phyloP scores from a whole-genome alignment of 2,797 vertebrate genomes.

The Muscicapa striata region DNA sequence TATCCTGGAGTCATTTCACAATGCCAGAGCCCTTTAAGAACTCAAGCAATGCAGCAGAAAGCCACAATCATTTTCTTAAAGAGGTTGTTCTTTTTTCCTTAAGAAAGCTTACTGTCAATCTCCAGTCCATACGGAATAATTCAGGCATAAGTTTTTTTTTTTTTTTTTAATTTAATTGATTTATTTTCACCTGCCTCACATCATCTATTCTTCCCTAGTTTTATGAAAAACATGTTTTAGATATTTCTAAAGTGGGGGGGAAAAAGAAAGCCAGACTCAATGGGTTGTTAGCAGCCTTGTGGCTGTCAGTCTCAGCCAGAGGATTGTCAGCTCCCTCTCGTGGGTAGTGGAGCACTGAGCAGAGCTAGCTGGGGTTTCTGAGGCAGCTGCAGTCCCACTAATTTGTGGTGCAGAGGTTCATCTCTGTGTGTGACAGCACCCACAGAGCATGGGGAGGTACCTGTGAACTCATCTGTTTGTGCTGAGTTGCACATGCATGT shows the following conservation, averaged over 20 bases:
- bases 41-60: background rate
- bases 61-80: background rate
- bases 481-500: accelerated
- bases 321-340: conserved; percentile 55
- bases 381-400: background rate
- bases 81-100: accelerated
- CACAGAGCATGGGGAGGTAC: background rate
- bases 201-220: background rate
- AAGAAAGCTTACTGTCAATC: background rate
- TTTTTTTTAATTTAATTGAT: background rate
- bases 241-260: background rate
- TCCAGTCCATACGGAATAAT: background rate
- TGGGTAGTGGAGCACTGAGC: background rate
- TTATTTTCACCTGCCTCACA: background rate
- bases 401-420: background rate
- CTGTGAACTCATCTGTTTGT: accelerated
- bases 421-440: background rate
- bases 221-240: background rate
- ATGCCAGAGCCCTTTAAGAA: background rate
- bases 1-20: background rate
- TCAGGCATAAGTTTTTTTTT: background rate
- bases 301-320: background rate
- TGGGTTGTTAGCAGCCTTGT: background rate
- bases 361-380: background rate
- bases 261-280: background rate